Base-by-base conservation (phyloP, 30 jellyfish, hydroid and myxozoan species). In the Aurelia sp. region DNA sequence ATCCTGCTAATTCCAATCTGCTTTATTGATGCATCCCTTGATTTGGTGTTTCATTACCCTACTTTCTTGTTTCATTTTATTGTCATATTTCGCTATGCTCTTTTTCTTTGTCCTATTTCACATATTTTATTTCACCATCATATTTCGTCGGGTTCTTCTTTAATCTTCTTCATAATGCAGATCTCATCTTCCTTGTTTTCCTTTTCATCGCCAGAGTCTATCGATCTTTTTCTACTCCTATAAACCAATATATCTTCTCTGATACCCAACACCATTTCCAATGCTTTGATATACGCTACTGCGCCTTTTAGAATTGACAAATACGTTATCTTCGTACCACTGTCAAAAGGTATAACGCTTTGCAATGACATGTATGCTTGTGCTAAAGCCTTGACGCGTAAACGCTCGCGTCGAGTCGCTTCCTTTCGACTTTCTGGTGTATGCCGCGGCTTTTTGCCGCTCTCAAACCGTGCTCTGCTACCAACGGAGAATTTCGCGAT, bases 401-500 rank as follows among this genome's bases (percentile, higher is more conserved):
- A 21, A 30, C 98, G 72, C 68, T 91, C 98, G 13, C 98, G 68
- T 21, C 90, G 19, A 16, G 98, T 86, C 21, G 98, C 98, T 81
- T 91, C 90, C 22, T 65, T 73, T 11, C 98, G 90, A 31, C 87
- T 78, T 37, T 73, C 93, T n/a, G 96, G 84, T 16, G 98, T 91
- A 58, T 91, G 98, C 59, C 98, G 53, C 23, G 98, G 96, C 77
- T 80, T 91, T 71, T 81, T 89, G 19, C 59, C 80, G 59, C 55
- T 23, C 13, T 27, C 58, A 53, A 30, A 69, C 27, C 44, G 31
- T 11, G 19, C 64, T 23, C 85, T 37, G n/a, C 66, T 53, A 1
- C n/a, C 23, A 11, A 64, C 40, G 15, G 68, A 17, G n/a, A 20
- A 70, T 51, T 76, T 44, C 12, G 74, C 22, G 16, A 44, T 31